A percentile compares a stretch with the other conserved stretches of the same genome.
phyloP scores from a whole-genome alignment of 2,113 vertebrate genomes.

The Scartelaos histophorus region DNA sequence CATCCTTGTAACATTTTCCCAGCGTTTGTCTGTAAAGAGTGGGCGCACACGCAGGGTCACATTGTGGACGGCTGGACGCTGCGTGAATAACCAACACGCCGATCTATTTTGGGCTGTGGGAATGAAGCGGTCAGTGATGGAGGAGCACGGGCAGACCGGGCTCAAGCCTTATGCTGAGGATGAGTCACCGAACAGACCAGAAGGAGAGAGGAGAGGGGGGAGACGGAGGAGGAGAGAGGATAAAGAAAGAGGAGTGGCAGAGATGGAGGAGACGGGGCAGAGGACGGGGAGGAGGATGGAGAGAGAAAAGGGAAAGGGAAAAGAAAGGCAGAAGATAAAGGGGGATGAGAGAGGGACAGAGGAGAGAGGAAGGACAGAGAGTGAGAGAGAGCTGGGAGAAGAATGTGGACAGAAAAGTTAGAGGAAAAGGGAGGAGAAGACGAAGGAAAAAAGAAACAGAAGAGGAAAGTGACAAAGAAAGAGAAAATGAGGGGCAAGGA shows the following conservation, averaged over 20 bases:
- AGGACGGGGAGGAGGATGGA: neutral
- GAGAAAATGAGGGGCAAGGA: no score
- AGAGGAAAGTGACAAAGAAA: neutral
- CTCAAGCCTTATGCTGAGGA: constrained; percentile 38
- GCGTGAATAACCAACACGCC: constrained; percentile 10
- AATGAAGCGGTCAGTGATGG: constrained; percentile 45
- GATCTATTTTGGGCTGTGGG: constrained; percentile 33
- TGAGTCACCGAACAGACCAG: constrained; percentile 53
- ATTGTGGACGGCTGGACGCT: neutral
- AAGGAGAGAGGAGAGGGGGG: constrained; percentile 1
- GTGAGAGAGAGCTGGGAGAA: no score
- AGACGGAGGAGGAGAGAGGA: neutral
- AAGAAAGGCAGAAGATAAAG: no score
- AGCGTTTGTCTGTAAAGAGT: neutral
- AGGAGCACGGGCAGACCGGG: constrained; percentile 28
- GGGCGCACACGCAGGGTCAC: constrained; percentile 11
- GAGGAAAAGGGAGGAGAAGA: no score
- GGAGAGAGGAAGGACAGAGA: no score
- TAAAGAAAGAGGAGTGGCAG: neutral
- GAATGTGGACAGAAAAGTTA: no score
- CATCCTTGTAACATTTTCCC: neutral
- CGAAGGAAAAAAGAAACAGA: no score
- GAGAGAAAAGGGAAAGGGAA: no score
- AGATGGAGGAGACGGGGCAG: no score
- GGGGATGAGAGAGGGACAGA: no score